These are phyloP conservation scores for Colinus virginianus DNA, from an alignment of 2,113 vertebrate species.

Conservation along the genomic window DNA sequence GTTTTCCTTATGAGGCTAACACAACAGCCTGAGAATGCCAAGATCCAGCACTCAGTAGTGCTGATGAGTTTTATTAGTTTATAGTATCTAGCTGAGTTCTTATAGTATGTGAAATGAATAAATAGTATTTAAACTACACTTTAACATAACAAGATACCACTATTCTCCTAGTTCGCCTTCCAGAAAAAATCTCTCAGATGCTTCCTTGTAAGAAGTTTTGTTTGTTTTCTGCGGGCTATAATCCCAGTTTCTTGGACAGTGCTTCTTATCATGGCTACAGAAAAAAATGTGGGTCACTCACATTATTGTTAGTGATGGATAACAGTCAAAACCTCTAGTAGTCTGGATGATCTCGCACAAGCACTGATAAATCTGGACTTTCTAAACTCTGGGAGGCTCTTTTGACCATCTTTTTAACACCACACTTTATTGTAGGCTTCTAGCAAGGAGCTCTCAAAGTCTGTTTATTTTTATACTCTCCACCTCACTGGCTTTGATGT, in stretches of 20 bases:
- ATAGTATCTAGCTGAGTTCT: not conserved
- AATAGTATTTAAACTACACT: not conserved
- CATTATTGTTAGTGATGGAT: not conserved
- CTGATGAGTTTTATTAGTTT: slow-evolving; percentile 10
- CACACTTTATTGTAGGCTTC: not conserved
- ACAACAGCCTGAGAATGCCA: not conserved
- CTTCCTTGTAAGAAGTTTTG: not conserved
- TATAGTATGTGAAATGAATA: not conserved
- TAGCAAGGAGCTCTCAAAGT: not conserved
- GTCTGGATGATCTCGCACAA: not conserved
- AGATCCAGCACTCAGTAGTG: not conserved
- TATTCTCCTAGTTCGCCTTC: not conserved
- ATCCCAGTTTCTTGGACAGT: not conserved
- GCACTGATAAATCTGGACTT: not conserved
- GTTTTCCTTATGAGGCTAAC: not conserved
- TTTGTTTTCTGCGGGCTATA: slow-evolving; percentile 20
- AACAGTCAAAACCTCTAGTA: not conserved
- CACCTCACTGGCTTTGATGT: not conserved
- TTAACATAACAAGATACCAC: not conserved
- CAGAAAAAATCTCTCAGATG: not conserved
- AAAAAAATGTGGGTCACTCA: not conserved
- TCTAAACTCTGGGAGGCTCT: not conserved
- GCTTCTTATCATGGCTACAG: not conserved
- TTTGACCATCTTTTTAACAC: not conserved
- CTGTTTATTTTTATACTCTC: not conserved